phyloP scores from a whole-genome alignment of 2,113 vertebrate genomes.

The Bombycilla garrulus region DNA sequence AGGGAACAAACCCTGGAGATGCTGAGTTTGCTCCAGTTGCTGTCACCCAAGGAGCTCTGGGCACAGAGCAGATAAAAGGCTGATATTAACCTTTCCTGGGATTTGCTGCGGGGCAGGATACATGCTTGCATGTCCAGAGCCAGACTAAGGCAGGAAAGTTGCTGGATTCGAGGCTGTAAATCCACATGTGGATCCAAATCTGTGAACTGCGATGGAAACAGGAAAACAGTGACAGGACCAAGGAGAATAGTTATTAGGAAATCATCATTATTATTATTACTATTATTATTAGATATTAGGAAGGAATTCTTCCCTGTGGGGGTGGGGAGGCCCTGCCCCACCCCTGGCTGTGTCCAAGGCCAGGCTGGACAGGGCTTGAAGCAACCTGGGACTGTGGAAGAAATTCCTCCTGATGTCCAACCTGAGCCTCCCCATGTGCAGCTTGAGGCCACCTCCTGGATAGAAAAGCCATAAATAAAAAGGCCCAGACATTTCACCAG shows the following conservation, averaged over 20 bases:
- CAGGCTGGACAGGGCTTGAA: neutral
- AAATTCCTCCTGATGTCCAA: neutral
- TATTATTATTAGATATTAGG: no score
- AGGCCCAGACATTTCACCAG: neutral
- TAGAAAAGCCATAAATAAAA: neutral
- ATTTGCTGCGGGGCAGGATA: neutral
- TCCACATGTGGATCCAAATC: neutral
- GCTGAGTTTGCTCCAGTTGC: neutral
- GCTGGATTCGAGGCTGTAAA: neutral
- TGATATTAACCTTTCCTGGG: neutral
- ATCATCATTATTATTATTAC: no score
- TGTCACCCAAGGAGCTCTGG: neutral
- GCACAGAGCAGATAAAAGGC: neutral
- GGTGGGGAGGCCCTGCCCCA: neutral
- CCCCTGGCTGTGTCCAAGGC: neutral
- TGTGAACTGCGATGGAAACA: rapidly evolving
- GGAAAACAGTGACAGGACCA: no score
- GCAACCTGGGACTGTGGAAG: neutral
- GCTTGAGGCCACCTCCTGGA: neutral
- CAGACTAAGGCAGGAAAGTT: neutral
- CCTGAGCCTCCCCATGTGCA: neutral
- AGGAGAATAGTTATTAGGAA: neutral
- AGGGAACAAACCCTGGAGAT: neutral
- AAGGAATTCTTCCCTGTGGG: neutral
- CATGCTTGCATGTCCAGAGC: neutral